Evolutionary conservation across 2,113 vertebrate species (phyloP), one percentile per base, ranked within the genome.

Genomic region (Perca schrenkii): DNA sequence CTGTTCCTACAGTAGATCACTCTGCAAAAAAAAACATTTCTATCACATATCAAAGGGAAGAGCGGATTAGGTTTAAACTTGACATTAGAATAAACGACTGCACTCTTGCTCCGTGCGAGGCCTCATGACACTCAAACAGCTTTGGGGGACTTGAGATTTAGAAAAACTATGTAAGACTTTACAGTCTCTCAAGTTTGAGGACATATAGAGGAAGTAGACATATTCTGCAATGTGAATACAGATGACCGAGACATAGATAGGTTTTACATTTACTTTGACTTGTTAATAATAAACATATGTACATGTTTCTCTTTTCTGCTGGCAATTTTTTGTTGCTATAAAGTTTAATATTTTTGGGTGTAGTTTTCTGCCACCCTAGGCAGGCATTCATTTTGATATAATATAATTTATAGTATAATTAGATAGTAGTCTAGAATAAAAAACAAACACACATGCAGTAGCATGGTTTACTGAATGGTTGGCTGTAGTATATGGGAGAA

Each of bases 41-140:
- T 65, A 22, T 79, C 60, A 28, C 76, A 89, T 82, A 83, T 93
- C 87, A 92, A 92, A 92, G 88, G 53, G 16, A 52, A 73, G 46
- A 22, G 40, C 13, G 83, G 87, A 89, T 92, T 83, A 86, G 68
- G 47, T 75, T 82, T 77, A 82, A 86, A 71, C 67, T 69, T 76
- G 40, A 62, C 66, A 87, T 89, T 63, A 87, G 75, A 81, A 83
- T 86, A 81, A 77, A 89, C 15, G 46, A 17, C 70, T 66, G 78
- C 73, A 40, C 54, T 70, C 52, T 52, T 74, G 58, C 36, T 74
- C n/a, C 67, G 53, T 31, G 4, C 68, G 64, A 22, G 40, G 21
- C 21, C 75, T 16, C 6, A 31, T 73, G 73, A 73, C 86, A 73
- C 52, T 54, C 61, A 80, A 60, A 73, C 74, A 63, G 40, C 58